These are phyloP conservation scores for Lophotis ruficrista DNA, from an alignment of 2,113 vertebrate species.

Conservation along the genomic window DNA sequence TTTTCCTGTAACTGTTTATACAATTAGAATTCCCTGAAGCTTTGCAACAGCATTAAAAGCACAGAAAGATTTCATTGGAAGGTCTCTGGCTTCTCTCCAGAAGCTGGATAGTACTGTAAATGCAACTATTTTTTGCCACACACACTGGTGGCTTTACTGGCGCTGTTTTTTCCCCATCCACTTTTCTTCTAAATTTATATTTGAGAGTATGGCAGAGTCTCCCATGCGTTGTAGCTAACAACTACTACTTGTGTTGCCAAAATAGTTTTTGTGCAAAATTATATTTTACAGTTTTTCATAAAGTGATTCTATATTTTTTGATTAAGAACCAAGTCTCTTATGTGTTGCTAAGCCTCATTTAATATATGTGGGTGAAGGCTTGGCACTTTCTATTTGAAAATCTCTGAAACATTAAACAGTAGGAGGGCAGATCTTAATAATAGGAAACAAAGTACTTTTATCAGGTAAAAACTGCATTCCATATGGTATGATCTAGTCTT, in stretches of 20 bases:
- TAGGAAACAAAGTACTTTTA: not conserved
- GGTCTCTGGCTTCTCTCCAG: not conserved
- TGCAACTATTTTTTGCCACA: constrained; percentile 15
- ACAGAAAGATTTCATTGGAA: constrained; percentile 6
- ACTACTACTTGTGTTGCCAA: constrained; percentile 56
- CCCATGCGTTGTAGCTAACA: not conserved
- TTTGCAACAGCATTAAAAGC: constrained; percentile 50
- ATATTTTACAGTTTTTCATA: constrained; percentile 53
- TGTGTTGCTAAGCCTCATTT: constrained; percentile 20
- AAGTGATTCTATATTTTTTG: constrained; percentile 55
- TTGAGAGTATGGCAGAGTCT: not conserved
- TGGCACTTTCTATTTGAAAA: constrained; percentile 37
- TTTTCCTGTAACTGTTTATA: constrained; percentile 44
- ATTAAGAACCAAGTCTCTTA: constrained; percentile 13
- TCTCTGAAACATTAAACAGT: not conserved
- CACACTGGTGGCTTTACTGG: not conserved
- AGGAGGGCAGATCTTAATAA: constrained; percentile 10
- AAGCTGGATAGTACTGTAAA: not conserved
- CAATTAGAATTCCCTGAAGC: constrained; percentile 44
- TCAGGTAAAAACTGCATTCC: not conserved
- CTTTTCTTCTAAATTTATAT: not conserved
- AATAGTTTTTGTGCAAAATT: constrained; percentile 69
- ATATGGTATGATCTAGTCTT: not conserved
- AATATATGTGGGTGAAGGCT: not conserved
- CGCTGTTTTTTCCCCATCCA: not conserved